Evolutionary conservation across 1,140 invertebrate genomes (phyloP).

Genomic region (Phymorhynchus buccinoides): DNA sequence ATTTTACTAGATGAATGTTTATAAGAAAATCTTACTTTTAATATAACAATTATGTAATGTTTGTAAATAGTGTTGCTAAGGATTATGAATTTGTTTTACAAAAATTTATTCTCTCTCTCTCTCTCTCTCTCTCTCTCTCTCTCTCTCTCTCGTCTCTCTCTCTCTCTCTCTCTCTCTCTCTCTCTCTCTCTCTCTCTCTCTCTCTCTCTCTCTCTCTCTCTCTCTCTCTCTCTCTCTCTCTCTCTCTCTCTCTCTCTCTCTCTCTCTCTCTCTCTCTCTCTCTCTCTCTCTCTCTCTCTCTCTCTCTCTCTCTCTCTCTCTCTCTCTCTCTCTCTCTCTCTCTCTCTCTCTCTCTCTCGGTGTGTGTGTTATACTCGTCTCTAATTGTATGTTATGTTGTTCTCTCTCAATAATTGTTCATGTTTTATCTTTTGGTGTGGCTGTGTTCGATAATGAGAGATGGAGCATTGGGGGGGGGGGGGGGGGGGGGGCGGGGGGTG

Average conservation of each 20-base stretch:
- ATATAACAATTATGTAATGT: no score
- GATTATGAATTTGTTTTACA: no score
- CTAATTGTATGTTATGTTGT: not conserved
- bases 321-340: not conserved
- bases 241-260: not conserved
- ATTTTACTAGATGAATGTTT: no score
- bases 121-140: not conserved
- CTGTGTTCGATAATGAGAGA: no score
- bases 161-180: not conserved
- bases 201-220: not conserved
- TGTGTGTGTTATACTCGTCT: not conserved
- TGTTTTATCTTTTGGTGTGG: conserved; percentile 21
- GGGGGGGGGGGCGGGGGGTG: no score
- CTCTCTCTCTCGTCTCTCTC: not conserved
- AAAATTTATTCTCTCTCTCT: not conserved
- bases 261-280: not conserved
- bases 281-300: not conserved
- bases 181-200: not conserved
- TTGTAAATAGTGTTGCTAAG: no score
- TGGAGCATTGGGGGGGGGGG: no score
- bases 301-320: not conserved
- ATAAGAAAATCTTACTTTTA: no score
- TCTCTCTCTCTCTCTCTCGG: not conserved
- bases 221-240: not conserved
- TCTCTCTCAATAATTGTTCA: not conserved